Base-by-base conservation (phyloP, 2,888 invertebrate genomes). In the Drosophila kuntzei region DNA sequence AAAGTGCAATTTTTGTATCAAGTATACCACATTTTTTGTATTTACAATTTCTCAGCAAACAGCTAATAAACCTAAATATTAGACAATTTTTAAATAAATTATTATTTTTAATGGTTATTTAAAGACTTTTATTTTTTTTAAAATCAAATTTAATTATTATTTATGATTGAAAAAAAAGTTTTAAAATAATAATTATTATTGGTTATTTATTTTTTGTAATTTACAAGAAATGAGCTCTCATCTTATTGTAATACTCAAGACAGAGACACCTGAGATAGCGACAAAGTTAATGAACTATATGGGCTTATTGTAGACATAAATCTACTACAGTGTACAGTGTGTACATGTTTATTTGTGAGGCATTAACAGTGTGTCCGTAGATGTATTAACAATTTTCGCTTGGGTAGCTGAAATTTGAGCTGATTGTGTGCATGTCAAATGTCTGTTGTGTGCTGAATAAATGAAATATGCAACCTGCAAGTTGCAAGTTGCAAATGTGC, bases 401-500 rank as follows among this genome's bases (percentile, higher is more conserved):
- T 34, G 41, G 43, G 29, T 41, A 39, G 44, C 59, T 79, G 82
- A 79, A 76, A 83, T 70, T 71, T 20, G 77, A 83, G 73, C 61
- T 49, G 76, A 53, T 41, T 66, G 69, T 53, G 55, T 54, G 63
- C 50, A 59, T 65, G 63, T 63, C 37, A 53, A 60, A 55, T 63
- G 58, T 65, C 60, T 69, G 64, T 58, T 55, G 64, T 73, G 60
- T 71, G 55, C 61, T 55, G 63, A 77, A 62, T 71, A 59, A 25
- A 22, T 54, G 51, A 77, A 63, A 70, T 63, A 59, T 79, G 75
- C 70, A 51, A 70, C 58, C 72, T 59, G 55, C 39, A 68, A 46
- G 29, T 58, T 47, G 25, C 47, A 54, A 22, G n/a, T n/a, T 53
- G 68, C 67, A 71, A 67, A 75, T 83, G 81, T 84, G 79, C 85